These are phyloP conservation scores for Eupithecia exiguata DNA, from an alignment of 2,888 invertebrate genomes.

Conservation along the genomic window DNA sequence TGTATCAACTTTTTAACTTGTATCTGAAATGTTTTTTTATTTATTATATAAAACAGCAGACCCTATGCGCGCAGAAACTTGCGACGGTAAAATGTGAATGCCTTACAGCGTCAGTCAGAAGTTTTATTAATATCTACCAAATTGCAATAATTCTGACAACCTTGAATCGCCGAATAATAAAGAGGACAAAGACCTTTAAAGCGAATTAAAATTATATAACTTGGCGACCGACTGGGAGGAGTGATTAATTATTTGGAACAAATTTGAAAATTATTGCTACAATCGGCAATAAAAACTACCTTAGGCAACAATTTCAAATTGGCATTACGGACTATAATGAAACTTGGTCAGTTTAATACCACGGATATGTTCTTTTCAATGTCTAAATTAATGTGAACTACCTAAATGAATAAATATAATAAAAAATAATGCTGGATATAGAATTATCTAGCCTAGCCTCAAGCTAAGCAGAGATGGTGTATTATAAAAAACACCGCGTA, in stretches of 20 bases:
- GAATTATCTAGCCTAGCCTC: no score
- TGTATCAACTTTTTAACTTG: no score
- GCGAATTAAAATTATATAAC: constrained; percentile 15
- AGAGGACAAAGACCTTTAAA: constrained; percentile 19
- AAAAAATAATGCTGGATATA: background rate
- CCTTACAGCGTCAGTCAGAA: constrained; percentile 28
- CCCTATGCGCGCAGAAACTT: constrained; percentile 12
- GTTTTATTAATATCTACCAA: constrained; percentile 34
- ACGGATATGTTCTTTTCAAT: background rate
- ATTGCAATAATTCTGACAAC: constrained; percentile 39
- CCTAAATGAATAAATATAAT: background rate
- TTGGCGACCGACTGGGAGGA: background rate
- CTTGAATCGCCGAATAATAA: constrained; percentile 35
- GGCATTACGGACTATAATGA: background rate
- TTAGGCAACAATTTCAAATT: background rate
- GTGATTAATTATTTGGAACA: constrained; percentile 4
- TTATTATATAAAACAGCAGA: background rate
- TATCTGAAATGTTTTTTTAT: background rate
- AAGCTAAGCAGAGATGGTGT: background rate
- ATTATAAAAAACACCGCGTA: background rate
- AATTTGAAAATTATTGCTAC: background rate
- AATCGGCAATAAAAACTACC: background rate
- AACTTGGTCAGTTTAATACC: background rate
- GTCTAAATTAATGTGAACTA: no score
- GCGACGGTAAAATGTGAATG: constrained; percentile 35